Evolutionary conservation across 1,140 invertebrate species (phyloP).

Genomic region (Nomia melanderi): DNA sequence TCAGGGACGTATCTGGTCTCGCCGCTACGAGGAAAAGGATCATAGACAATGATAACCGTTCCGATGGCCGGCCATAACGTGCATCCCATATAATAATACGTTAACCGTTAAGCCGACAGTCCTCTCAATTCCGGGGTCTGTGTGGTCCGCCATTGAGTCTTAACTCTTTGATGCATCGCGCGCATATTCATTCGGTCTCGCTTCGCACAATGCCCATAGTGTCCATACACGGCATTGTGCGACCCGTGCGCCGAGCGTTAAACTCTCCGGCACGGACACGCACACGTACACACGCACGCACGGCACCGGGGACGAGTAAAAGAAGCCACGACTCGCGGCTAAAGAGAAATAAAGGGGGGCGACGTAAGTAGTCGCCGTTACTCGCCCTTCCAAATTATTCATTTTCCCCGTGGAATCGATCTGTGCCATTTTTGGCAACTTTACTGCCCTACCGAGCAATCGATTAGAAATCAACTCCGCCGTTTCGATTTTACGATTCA

Average conservation of each 20-base stretch:
- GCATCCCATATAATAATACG: slow-evolving; percentile 62
- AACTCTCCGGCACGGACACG: slow-evolving; percentile 62
- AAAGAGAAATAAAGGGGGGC: slow-evolving; percentile 4
- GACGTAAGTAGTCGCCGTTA: slow-evolving; percentile 16
- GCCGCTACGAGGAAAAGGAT: neutral
- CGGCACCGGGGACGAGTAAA: too few relatives aligned
- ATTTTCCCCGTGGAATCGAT: too few relatives aligned
- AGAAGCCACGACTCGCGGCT: neutral
- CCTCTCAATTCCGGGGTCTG: slow-evolving; percentile 70
- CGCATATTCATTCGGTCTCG: slow-evolving; percentile 71
- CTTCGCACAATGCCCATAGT: slow-evolving; percentile 70
- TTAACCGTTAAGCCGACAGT: slow-evolving; percentile 72
- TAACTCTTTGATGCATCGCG: slow-evolving; percentile 74
- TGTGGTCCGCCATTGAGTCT: slow-evolving; percentile 73
- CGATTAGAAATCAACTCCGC: too few relatives aligned
- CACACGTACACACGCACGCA: neutral
- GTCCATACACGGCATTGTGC: slow-evolving; percentile 71
- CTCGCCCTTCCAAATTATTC: slow-evolving; percentile 59
- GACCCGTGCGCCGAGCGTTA: slow-evolving; percentile 69
- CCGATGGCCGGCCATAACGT: slow-evolving; percentile 54
- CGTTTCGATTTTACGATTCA: too few relatives aligned
- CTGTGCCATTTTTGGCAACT: too few relatives aligned
- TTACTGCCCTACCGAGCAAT: too few relatives aligned
- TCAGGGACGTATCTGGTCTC: slow-evolving; percentile 39
- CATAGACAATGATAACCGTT: slow-evolving; percentile 56